Evolutionary conservation across 2,888 invertebrate genomes (phyloP), one percentile per base, ranked within the genome.

Genomic region (Harpalus rufipes): DNA sequence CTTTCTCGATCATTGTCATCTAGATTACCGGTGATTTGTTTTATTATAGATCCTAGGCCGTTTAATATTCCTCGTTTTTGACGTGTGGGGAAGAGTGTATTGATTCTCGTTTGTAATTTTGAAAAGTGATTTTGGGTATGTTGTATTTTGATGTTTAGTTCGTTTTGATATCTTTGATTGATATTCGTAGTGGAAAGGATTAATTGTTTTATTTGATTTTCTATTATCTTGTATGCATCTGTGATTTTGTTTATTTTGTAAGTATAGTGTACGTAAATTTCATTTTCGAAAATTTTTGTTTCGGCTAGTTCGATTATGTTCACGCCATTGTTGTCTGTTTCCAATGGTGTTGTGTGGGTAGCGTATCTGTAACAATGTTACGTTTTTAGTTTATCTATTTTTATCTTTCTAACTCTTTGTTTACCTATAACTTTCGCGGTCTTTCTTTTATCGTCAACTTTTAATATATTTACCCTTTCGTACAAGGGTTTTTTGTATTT

Each of bases 21-120:
- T 41, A 74, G 41, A 74, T 74, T 74, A 39, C 41, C 74, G 7
- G 74, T 74, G 7, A 74, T 74, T 14, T 6, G 7, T 74, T 74
- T 39, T 7, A 74, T 32, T 25, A 74, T 41, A 2, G 39, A 14
- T 12, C 74, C 74, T 74, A 74, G 18, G 7, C 41, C 74, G 41
- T 74, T 74, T 39, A 74, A 39, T 41, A 74, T 39, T 7, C 74
- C 74, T 74, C 39, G 12, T 74, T n/a, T 39, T 10, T 74, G 12
- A 7, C 68, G 21, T 68, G 16, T 68, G 21, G 56, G 56, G 56
- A 56, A 56, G 3, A 56, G n/a, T 14, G n/a, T 56, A 56, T 56
- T 56, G 10, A 56, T n/a, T 56, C 56, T 56, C 3, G 10, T 56
- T 56, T 56, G 56, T 5, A 56, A 56, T 56, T 56, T 56, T 56